Conservation (phyloP, 2,797 vertebrate genomes). For the Rhynchonycteris naso region DNA sequence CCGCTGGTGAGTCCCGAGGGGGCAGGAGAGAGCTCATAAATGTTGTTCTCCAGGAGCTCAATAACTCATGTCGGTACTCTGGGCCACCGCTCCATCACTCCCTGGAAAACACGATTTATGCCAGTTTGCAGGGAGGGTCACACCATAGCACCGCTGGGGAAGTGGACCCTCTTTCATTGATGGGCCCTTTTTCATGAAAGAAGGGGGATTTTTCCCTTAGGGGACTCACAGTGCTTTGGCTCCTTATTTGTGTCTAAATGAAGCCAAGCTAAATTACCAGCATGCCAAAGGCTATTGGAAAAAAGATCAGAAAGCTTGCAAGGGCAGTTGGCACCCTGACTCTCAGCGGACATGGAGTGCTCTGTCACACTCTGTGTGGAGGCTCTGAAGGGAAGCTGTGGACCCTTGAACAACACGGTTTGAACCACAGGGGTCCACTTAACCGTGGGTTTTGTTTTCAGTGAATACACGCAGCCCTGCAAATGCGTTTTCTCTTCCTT, state of each 20-base stretch:
- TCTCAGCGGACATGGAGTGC: fast-evolving
- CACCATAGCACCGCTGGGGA: fast-evolving
- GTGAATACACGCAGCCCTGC: background rate
- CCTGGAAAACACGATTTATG: fast-evolving
- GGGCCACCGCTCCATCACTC: fast-evolving
- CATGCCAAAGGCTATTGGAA: background rate
- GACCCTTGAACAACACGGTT: background rate
- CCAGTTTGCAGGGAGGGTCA: too few species aligned
- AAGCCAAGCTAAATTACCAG: background rate
- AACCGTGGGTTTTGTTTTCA: background rate
- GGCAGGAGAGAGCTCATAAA: background rate
- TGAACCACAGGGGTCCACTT: background rate
- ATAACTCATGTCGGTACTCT: background rate
- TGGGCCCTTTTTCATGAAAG: background rate
- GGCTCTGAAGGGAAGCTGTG: background rate
- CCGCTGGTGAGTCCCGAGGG: constrained; percentile 90
- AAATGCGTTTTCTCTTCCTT: background rate
- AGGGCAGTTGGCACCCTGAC: fast-evolving
- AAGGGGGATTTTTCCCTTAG: background rate
- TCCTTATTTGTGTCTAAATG: background rate
- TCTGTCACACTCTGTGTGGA: background rate
- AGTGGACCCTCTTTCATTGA: background rate
- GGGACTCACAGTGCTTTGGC: background rate
- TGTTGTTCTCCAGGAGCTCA: fast-evolving
- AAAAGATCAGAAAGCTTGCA: background rate